Base-by-base conservation (phyloP, 2,888 invertebrate genomes). In the Metopia argyrocephala region DNA sequence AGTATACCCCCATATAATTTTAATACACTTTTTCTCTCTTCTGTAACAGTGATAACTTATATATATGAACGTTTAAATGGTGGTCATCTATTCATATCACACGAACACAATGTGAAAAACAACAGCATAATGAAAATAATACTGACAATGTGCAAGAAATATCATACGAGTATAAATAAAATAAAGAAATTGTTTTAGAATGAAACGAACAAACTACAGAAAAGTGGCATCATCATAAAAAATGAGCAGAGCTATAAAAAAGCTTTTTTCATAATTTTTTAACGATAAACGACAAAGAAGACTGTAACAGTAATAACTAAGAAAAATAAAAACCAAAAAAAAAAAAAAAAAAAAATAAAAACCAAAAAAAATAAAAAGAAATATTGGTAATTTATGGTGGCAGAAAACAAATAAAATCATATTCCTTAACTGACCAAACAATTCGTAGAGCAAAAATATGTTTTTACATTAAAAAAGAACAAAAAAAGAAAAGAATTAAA, bases 181-280 rank as follows among this genome's bases (percentile, higher is more conserved):
- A 0, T 2, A 7, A 45, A 20, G 21, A 20, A 64, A 21, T 21
- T n/a, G 12, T 62, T 66, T 59, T 28, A 57, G 64, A 79, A 69
- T 62, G 50, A 73, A 68, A 71, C 23, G 48, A 31, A 27, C 61
- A 75, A 75, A 79, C 59, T 65, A 79, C 73, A 76, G 73, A 57
- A 66, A 76, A 81, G 74, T 81, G 73, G 81, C 81, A 81, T 78
- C 78, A 81, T 81, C 79, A 80, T 74, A 83, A 79, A 81, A 82
- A 82, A 70, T 84, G 84, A 46, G 69, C 48, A 66, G 64, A 83
- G 82, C 84, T 83, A 87, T 87, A 88, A 88, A 88, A 88, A 88
- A 88, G 87, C 87, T 87, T 88, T 84, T 88, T 87, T 88, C 88
- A 88, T 88, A 88, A 88, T 88, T 88, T 88, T 85, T 80, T 83